These are phyloP conservation scores for Caenorhabditis inopinata DNA, from an alignment of 1,140 invertebrate species.

Conservation along the genomic window DNA sequence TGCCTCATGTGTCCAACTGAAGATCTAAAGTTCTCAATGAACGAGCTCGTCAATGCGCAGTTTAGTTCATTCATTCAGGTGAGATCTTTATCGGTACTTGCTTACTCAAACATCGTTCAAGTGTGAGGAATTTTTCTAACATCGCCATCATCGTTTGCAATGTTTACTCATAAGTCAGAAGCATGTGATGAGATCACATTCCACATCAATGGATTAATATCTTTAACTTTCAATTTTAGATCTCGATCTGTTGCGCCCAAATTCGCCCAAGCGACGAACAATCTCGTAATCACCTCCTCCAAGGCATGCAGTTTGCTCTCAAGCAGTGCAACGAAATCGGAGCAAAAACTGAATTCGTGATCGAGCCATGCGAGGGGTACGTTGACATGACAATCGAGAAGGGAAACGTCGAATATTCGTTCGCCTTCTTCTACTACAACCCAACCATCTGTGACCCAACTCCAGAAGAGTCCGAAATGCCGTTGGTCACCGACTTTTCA, in stretches of 20 bases:
- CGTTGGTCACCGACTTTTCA: neutral
- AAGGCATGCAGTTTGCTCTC: slow-evolving; percentile 37
- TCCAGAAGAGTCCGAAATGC: slow-evolving; percentile 4
- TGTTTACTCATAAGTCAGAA: too few relatives aligned
- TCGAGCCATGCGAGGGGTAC: slow-evolving; percentile 43
- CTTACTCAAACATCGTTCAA: too few relatives aligned
- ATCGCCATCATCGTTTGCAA: too few relatives aligned
- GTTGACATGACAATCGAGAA: slow-evolving; percentile 54
- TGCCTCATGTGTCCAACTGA: slow-evolving; percentile 28
- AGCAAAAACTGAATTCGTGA: slow-evolving; percentile 44
- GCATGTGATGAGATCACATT: too few relatives aligned
- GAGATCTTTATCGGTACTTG: neutral
- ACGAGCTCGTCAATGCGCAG: slow-evolving; percentile 30
- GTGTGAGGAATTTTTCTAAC: too few relatives aligned
- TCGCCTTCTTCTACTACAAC: slow-evolving; percentile 59
- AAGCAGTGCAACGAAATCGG: neutral
- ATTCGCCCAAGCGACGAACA: slow-evolving; percentile 25
- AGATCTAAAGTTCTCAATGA: slow-evolving; percentile 48
- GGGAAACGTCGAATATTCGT: slow-evolving; percentile 53
- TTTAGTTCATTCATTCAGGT: slow-evolving; percentile 53
- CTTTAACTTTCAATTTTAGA: neutral
- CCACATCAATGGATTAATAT: too few relatives aligned
- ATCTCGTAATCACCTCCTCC: slow-evolving; percentile 10
- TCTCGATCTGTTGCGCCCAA: slow-evolving; percentile 45
- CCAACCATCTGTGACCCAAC: slow-evolving; percentile 50